Percentiles rank a stretch among this genome's conserved stretches.
phyloP scores from a whole-genome alignment of 2,888 invertebrate genomes.

The Eupeodes luniger region DNA sequence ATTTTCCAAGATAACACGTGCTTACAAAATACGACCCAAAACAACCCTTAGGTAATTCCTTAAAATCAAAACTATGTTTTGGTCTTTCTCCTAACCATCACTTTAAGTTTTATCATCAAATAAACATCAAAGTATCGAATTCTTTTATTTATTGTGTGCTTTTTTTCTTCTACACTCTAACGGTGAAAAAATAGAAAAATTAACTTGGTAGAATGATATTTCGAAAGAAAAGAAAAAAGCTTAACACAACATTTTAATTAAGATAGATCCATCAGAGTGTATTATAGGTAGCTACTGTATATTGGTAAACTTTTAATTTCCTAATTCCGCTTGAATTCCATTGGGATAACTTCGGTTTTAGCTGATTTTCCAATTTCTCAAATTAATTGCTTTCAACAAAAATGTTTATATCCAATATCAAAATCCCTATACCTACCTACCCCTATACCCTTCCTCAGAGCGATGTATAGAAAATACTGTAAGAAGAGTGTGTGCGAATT shows the following conservation, averaged over 20 bases:
- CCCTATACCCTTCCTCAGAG: constrained; percentile 2
- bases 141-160: not conserved
- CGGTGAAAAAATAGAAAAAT: not conserved
- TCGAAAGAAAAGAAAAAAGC: constrained; percentile 1
- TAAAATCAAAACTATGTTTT: not conserved
- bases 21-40: not conserved
- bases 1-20: not conserved
- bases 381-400: constrained; percentile 69
- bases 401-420: constrained; percentile 21
- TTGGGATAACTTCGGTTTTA: constrained; percentile 53
- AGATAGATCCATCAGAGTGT: constrained; percentile 49
- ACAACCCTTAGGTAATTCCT: not conserved
- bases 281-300: not conserved
- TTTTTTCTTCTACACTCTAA: not conserved
- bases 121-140: constrained; percentile 14
- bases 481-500: constrained; percentile 33
- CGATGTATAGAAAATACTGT: constrained; percentile 36
- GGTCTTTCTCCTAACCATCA: not conserved
- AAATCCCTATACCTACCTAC: not conserved
- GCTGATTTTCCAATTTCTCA: constrained; percentile 74
- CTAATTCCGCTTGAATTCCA: constrained; percentile 65
- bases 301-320: constrained; percentile 65
- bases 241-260: constrained; percentile 65
- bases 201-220: not conserved
- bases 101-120: not conserved